Percentiles rank a stretch among this genome's conserved stretches.
phyloP scores from a whole-genome alignment of 2,797 vertebrate species.

The Mormyrus proboscirostris region DNA sequence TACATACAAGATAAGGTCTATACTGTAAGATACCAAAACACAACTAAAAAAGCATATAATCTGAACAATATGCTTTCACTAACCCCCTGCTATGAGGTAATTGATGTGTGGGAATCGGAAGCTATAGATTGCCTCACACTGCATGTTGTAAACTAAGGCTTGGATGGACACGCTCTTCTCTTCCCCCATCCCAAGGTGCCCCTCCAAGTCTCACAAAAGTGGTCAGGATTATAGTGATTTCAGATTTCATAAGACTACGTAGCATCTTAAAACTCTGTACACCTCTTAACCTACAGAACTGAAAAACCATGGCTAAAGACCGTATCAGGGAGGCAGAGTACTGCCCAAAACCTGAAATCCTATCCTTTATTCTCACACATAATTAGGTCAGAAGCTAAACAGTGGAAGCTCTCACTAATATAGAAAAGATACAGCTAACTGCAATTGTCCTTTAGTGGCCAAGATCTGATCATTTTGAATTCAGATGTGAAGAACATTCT shows the following conservation, averaged over 20 bases:
- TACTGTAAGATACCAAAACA: neutral
- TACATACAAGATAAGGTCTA: neutral
- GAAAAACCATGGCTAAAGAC: neutral
- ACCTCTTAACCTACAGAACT: neutral
- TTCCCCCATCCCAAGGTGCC: conserved; percentile 33
- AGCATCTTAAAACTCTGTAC: neutral
- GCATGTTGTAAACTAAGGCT: neutral
- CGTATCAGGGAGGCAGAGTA: neutral
- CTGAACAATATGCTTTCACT: neutral
- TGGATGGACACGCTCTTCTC: conserved; percentile 31
- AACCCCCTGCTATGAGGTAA: neutral
- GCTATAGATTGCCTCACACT: neutral
- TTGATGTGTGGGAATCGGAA: neutral
- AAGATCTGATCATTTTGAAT: neutral
- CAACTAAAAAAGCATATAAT: neutral
- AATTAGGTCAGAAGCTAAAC: neutral
- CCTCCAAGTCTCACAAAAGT: neutral
- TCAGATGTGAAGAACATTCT: neutral
- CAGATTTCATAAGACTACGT: neutral
- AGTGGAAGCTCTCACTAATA: neutral
- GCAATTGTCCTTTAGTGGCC: neutral
- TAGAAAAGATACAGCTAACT: neutral
- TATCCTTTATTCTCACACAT: neutral
- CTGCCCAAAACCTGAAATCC: neutral
- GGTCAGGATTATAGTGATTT: neutral